Evolutionary conservation across 2,888 invertebrate species (phyloP), one percentile per base, ranked within the genome.

Genomic region (Nasonovia ribisnigri): DNA sequence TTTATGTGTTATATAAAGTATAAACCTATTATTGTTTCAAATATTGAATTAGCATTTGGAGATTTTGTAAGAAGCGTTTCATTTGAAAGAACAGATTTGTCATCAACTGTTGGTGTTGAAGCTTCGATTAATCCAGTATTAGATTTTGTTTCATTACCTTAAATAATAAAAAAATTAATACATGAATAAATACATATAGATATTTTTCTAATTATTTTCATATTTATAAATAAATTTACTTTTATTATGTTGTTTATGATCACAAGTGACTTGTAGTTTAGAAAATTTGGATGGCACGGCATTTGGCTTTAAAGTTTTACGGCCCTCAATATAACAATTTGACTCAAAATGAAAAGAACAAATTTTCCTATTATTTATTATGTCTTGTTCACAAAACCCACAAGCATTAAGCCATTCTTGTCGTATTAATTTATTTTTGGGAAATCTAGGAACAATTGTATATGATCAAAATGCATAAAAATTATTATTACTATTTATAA

Each of bases 341-440:
- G 60, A 29, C 60, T 60, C 60, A 60, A 60, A 60, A 67, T 29
- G 67, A 67, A 67, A 29, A 67, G 67, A 67, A 67, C 67, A 67
- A n/a, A 67, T 67, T 67, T 67, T 67, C 67, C 67, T 67, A 67
- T 67, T n/a, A 67, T 67, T 67, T 67, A 67, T n/a, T 67, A 67
- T 67, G n/a, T 67, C 67, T 67, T 67, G 29, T 67, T 67, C 67
- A 67, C 67, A 67, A 60, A 67, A 67, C 29, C 67, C n/a, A 67
- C n/a, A 67, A n/a, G 67, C 67, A 67, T n/a, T 67, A 67, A 67
- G 67, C 67, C 67, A 67, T 67, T 67, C 67, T 67, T 67, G 67
- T 13, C 67, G 67, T 67, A 29, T 29, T 29, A n/a, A 67, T 29
- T 67, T 67, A 29, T 67, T 67, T 67, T 67, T 67, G 67, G n/a